A percentile compares a stretch with the other conserved stretches of the same genome.
These are phyloP conservation scores for Paguma larvata DNA, from an alignment of 2,797 vertebrate genomes.

Conservation along the genomic window DNA sequence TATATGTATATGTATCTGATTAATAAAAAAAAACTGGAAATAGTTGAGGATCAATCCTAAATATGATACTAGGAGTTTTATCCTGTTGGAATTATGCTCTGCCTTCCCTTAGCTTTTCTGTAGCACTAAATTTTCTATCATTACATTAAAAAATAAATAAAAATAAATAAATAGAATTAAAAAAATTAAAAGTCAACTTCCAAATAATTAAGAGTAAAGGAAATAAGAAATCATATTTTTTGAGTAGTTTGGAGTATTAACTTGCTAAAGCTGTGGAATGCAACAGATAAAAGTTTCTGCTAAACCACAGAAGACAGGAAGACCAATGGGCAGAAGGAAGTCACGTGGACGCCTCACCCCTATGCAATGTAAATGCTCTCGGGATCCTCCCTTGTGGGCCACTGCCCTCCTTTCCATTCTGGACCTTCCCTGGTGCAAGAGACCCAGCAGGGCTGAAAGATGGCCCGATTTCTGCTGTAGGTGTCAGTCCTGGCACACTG, in stretches of 20 bases:
- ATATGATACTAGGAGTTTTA: background rate
- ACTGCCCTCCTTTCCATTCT: background rate
- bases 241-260: background rate
- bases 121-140: background rate
- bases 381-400: rapidly evolving
- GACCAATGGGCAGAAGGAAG: background rate
- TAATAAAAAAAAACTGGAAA: background rate
- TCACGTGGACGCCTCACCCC: background rate
- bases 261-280: background rate
- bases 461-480: rapidly evolving
- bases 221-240: background rate
- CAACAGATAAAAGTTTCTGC: background rate
- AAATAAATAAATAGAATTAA: background rate
- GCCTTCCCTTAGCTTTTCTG: background rate
- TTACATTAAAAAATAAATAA: background rate
- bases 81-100: background rate
- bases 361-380: too few species aligned
- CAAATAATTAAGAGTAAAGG: background rate
- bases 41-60: background rate
- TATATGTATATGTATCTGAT: too few species aligned
- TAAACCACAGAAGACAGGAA: too few species aligned
- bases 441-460: background rate
- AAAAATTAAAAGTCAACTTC: background rate
- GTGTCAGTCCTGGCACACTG: rapidly evolving
- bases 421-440: background rate